phyloP scores from a whole-genome alignment of 2,113 vertebrate species.

The Noctilio leporinus region DNA sequence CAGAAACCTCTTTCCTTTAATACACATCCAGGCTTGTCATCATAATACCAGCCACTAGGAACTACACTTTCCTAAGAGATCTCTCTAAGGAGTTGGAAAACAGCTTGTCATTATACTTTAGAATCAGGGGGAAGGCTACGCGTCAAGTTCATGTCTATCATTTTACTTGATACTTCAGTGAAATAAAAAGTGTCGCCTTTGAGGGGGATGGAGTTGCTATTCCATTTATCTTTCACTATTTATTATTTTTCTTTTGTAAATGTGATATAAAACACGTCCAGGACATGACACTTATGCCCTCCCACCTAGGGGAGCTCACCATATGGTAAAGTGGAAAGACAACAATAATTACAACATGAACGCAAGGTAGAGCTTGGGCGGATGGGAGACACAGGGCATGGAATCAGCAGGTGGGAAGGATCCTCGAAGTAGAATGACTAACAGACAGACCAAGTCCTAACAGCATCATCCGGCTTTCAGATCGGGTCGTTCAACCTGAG shows the following conservation, averaged over 20 bases:
- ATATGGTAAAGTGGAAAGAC: background rate
- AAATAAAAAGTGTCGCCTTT: background rate
- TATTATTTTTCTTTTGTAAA: background rate
- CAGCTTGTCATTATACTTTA: background rate
- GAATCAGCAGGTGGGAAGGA: background rate
- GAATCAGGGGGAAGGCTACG: background rate
- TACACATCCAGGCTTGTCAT: background rate
- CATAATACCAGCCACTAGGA: background rate
- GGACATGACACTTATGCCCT: background rate
- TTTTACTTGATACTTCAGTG: background rate
- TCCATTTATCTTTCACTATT: background rate
- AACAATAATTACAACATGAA: no score
- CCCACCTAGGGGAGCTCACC: background rate
- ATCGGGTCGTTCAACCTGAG: background rate
- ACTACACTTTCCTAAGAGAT: background rate
- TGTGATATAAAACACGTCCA: background rate
- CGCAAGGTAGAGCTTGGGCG: background rate
- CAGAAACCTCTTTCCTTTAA: background rate
- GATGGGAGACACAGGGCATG: background rate
- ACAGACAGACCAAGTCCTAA: background rate
- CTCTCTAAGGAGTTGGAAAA: background rate
- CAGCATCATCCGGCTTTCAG: background rate
- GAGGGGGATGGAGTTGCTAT: background rate
- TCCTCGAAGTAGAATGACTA: background rate
- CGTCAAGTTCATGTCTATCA: background rate